Evolutionary conservation across 1,140 invertebrate genomes (phyloP).

Genomic region (Temnothorax longispinosus): DNA sequence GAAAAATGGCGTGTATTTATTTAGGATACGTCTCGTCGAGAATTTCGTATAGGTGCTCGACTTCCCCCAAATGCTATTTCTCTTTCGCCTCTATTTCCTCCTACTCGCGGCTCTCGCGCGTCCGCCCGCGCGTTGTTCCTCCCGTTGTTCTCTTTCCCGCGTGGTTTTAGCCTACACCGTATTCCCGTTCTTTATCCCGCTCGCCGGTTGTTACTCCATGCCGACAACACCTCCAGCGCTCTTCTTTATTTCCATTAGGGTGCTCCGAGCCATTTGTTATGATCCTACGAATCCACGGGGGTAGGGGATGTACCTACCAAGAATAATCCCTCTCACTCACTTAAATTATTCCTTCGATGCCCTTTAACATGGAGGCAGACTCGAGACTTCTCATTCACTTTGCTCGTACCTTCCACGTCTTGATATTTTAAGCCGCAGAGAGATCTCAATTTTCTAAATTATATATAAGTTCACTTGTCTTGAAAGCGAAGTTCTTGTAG

Average conservation of each 20-base stretch:
- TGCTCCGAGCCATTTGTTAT: conserved; percentile 73
- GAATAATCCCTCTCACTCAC: conserved; percentile 70
- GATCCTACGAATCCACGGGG: conserved; percentile 60
- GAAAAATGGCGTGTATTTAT: conserved; percentile 75
- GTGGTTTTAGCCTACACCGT: conserved; percentile 24
- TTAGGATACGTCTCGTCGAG: conserved; percentile 70
- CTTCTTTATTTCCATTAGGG: conserved; percentile 77
- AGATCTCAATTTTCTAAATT: conserved; percentile 51
- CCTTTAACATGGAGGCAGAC: conserved; percentile 59
- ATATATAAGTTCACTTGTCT: conserved; percentile 28
- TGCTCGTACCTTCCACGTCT: background rate
- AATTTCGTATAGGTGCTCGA: conserved; percentile 64
- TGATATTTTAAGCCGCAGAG: conserved; percentile 43
- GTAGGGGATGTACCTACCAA: conserved; percentile 21
- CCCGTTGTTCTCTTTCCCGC: background rate
- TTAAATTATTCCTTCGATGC: conserved; percentile 72
- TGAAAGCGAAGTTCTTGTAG: background rate
- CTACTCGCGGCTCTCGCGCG: background rate
- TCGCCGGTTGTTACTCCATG: conserved; percentile 46
- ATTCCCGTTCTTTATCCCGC: conserved; percentile 38
- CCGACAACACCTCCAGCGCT: conserved; percentile 68
- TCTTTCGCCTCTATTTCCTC: conserved; percentile 54
- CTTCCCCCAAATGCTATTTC: conserved; percentile 72
- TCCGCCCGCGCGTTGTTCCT: background rate
- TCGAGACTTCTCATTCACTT: conserved; percentile 34